Conservation (phyloP, 2,797 vertebrate genomes). For the Microcaecilia unicolor region DNA sequence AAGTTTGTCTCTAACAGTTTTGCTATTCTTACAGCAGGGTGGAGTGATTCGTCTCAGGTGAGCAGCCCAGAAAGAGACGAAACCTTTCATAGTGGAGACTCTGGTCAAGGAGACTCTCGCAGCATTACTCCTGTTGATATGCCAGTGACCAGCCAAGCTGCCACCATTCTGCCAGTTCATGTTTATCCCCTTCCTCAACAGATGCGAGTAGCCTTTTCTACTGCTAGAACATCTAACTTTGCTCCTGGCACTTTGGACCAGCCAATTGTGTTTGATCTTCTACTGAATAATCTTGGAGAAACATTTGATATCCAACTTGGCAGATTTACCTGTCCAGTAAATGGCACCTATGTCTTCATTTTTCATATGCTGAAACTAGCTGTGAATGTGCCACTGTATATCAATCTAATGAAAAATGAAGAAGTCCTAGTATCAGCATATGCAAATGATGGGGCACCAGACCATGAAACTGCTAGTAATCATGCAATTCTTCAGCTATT, state of each 20-base stretch:
- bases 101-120: slow-evolving; percentile 78
- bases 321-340: slow-evolving; percentile 82
- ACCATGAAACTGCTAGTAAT: slow-evolving; percentile 94
- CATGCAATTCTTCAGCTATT: slow-evolving; percentile 86
- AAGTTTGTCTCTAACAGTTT: not conserved
- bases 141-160: slow-evolving; percentile 63
- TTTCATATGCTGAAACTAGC: slow-evolving; percentile 97
- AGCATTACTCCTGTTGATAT: slow-evolving; percentile 72
- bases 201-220: slow-evolving; percentile 88
- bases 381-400: slow-evolving; percentile 85
- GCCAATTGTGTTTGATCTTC: slow-evolving; percentile 86
- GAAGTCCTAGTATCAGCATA: slow-evolving; percentile 94
- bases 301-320: slow-evolving; percentile 84
- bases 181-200: slow-evolving; percentile 80
- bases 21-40: slow-evolving; percentile 58
- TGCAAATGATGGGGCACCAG: slow-evolving; percentile 91
- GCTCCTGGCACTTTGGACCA: slow-evolving; percentile 93
- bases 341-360: slow-evolving; percentile 89
- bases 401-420: slow-evolving; percentile 95
- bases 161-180: slow-evolving; percentile 75
- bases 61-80: slow-evolving; percentile 84
- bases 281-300: slow-evolving; percentile 86
- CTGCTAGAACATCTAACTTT: slow-evolving; percentile 87
- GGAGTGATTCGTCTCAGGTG: slow-evolving; percentile 89
- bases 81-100: slow-evolving; percentile 73